Evolutionary conservation across 2,888 invertebrate species (phyloP).

Genomic region (Tetragonisca angustula): DNA sequence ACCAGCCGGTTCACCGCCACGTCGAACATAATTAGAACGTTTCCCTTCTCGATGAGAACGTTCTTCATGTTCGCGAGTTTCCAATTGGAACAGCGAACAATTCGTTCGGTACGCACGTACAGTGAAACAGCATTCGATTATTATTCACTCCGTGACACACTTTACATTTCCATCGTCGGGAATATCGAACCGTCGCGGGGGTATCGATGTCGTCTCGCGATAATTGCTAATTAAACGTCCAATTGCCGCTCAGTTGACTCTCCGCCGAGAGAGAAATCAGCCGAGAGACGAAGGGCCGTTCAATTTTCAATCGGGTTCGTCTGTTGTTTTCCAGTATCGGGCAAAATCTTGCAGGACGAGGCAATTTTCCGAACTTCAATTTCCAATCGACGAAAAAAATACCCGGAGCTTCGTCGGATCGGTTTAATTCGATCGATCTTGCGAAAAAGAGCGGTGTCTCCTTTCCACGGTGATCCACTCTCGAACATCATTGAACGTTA

Average conservation of each 20-base stretch:
- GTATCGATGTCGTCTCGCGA: neutral
- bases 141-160: neutral
- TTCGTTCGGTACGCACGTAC: too few species aligned
- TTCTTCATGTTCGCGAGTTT: neutral
- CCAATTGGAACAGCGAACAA: neutral
- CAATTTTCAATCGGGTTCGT: neutral
- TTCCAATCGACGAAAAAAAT: neutral
- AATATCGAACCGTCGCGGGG: neutral
- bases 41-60: neutral
- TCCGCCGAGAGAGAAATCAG: neutral
- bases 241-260: constrained; percentile 6
- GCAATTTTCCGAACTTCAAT: too few species aligned
- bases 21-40: neutral
- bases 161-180: neutral
- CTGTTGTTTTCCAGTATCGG: neutral
- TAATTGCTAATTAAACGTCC: constrained; percentile 34
- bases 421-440: constrained; percentile 15
- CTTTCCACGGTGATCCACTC: neutral
- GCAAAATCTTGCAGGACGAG: neutral
- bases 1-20: neutral
- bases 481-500: neutral
- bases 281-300: neutral
- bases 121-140: neutral
- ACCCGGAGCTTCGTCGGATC: neutral
- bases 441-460: neutral